These are phyloP conservation scores for Peromyscus californicus DNA, from an alignment of 2,113 vertebrate species.

Conservation along the genomic window DNA sequence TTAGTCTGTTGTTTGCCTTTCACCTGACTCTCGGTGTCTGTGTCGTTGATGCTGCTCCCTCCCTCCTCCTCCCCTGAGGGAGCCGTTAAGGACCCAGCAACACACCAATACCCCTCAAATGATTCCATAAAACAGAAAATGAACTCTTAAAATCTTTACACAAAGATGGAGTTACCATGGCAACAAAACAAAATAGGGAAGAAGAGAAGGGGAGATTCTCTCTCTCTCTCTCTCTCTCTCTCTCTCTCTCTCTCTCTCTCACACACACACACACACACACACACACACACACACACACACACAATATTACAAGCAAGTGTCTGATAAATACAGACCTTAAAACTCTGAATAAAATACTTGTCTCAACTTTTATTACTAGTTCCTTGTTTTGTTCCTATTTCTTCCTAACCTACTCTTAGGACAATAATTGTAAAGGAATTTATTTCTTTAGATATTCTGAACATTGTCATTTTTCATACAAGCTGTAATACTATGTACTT, in stretches of 20 bases:
- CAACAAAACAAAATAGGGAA: not conserved
- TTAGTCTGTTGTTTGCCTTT: too few relatives aligned
- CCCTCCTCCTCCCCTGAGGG: too few relatives aligned
- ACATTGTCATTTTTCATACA: not conserved
- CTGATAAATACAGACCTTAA: not conserved
- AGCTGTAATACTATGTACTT: not conserved
- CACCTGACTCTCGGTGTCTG: too few relatives aligned
- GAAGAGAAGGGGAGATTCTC: not conserved
- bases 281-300: not conserved
- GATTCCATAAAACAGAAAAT: not conserved
- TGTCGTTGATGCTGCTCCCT: too few relatives aligned
- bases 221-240: too few relatives aligned
- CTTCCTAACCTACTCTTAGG: not conserved
- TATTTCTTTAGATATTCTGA: not conserved
- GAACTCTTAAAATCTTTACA: not conserved
- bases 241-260: too few relatives aligned
- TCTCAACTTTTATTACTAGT: not conserved
- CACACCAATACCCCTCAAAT: not conserved
- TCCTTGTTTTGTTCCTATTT: not conserved
- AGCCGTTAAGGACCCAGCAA: too few relatives aligned
- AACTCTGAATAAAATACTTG: not conserved
- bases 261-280: not conserved
- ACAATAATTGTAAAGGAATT: not conserved
- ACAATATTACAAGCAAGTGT: not conserved
- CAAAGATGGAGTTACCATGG: not conserved